Conservation (phyloP, 2,888 invertebrate species). For the Drosophila mimetica region DNA sequence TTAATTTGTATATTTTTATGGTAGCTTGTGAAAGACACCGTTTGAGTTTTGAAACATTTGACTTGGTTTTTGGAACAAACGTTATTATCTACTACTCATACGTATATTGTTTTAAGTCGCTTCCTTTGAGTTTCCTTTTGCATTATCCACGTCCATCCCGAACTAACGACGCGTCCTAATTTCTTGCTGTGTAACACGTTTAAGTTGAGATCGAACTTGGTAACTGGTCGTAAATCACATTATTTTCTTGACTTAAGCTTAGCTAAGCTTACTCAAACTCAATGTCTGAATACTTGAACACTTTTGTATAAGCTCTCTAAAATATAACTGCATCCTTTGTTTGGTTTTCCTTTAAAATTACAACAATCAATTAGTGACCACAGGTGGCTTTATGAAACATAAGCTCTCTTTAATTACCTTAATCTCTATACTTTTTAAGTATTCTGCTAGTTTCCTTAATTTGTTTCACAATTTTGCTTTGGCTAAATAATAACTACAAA, state of each 20-base stretch:
- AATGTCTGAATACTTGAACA: conserved; percentile 42
- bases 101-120: conserved; percentile 39
- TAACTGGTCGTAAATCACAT: conserved; percentile 27
- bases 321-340: conserved; percentile 50
- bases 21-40: conserved; percentile 73
- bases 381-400: conserved; percentile 21
- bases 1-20: conserved; percentile 57
- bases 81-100: conserved; percentile 34
- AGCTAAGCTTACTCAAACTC: conserved; percentile 37
- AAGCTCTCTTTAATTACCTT: conserved; percentile 22
- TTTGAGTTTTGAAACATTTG: conserved; percentile 56
- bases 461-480: conserved; percentile 53
- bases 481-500: conserved; percentile 29
- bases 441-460: conserved; percentile 45
- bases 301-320: conserved; percentile 41
- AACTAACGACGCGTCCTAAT: conserved; percentile 32
- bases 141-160: conserved; percentile 29
- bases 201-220: conserved; percentile 36
- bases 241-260: conserved; percentile 17
- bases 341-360: conserved; percentile 22
- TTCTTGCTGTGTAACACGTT: conserved; percentile 32
- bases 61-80: conserved; percentile 68
- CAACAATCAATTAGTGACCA: conserved; percentile 39
- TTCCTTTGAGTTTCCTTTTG: conserved; percentile 29
- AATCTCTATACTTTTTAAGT: conserved; percentile 7